These are phyloP conservation scores for Branchellion lobata DNA, from an alignment of 2,888 invertebrate species.

Conservation along the genomic window DNA sequence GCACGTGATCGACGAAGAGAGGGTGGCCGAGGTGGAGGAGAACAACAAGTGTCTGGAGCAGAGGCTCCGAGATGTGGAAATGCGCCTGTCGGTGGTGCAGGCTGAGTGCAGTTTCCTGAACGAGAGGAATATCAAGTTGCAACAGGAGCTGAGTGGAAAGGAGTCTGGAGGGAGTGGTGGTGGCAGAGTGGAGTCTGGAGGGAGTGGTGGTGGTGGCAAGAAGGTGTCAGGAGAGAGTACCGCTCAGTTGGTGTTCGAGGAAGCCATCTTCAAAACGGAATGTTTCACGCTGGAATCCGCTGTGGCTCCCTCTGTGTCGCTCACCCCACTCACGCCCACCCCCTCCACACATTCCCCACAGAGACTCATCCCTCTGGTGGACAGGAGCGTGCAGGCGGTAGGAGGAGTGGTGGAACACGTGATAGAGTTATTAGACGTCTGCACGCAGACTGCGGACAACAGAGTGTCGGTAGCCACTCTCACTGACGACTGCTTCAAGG, in stretches of 20 bases:
- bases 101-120: constrained; percentile 19
- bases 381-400: background rate
- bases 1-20: background rate
- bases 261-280: background rate
- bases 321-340: background rate
- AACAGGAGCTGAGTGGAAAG: constrained; percentile 19
- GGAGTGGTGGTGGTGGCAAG: no score
- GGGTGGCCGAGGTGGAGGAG: background rate
- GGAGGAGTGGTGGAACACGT: background rate
- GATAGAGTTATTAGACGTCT: background rate
- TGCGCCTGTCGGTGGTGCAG: constrained; percentile 29
- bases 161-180: background rate
- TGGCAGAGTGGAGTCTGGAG: background rate
- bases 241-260: background rate
- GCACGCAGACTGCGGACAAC: no score
- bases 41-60: constrained; percentile 10
- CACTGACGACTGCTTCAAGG: background rate
- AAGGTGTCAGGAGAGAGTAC: no score
- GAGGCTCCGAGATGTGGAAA: constrained; percentile 9
- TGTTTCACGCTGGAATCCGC: background rate
- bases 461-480: background rate
- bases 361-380: background rate
- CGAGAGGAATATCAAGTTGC: constrained; percentile 5
- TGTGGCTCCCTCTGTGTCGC: no score
- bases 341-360: background rate